Conservation (phyloP, 2,797 vertebrate species). For the Cephalopachus bancanus region DNA sequence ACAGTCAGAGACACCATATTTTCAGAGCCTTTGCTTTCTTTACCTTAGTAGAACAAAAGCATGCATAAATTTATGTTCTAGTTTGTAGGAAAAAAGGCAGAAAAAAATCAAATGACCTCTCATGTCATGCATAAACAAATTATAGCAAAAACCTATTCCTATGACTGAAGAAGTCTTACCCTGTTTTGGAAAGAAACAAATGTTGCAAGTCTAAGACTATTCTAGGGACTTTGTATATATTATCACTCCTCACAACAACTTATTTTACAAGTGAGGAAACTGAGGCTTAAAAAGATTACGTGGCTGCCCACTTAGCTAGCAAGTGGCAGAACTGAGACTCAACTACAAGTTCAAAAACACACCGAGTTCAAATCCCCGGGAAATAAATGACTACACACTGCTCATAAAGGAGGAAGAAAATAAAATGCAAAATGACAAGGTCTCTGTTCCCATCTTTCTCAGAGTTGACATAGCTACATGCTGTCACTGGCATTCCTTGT, state of each 20-base stretch:
- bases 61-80: slow-evolving; percentile 32
- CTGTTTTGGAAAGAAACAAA: slow-evolving; percentile 53
- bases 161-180: neutral
- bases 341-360: neutral
- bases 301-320: neutral
- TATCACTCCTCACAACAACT: neutral
- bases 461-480: neutral
- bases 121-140: neutral
- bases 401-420: neutral
- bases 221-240: neutral
- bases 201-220: slow-evolving; percentile 28
- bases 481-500: neutral
- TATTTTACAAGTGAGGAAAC: slow-evolving; percentile 17
- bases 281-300: neutral
- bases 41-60: slow-evolving; percentile 45
- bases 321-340: slow-evolving; percentile 48
- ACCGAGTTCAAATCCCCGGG: slow-evolving; percentile 10
- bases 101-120: neutral
- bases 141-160: slow-evolving; percentile 32
- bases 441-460: neutral
- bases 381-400: neutral
- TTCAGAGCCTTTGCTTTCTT: slow-evolving; percentile 18
- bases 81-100: slow-evolving; percentile 43
- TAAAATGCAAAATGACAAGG: neutral
- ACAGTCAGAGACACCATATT: neutral